These are phyloP conservation scores for Nomada hirtipes DNA, from an alignment of 2,888 invertebrate genomes.

Conservation along the genomic window DNA sequence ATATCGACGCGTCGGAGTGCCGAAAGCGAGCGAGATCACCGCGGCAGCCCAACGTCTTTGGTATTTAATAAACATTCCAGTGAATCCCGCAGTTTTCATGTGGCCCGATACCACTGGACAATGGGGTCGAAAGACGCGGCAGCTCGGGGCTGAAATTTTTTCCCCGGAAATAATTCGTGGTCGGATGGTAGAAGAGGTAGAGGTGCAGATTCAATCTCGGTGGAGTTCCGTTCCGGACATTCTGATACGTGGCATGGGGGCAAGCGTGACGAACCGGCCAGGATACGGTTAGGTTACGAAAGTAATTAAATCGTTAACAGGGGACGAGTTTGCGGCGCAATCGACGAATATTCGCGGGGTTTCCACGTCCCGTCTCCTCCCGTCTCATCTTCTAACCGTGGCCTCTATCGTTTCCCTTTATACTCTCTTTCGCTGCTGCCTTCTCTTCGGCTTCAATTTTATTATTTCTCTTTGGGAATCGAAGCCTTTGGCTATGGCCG, in stretches of 20 bases:
- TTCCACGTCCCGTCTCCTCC: conserved; percentile 29
- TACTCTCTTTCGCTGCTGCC: not conserved
- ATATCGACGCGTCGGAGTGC: conserved; percentile 55
- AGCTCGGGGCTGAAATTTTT: conserved; percentile 21
- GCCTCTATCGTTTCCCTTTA: not conserved
- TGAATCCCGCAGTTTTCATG: conserved; percentile 65
- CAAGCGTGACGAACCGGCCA: conserved; percentile 21
- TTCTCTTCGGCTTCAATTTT: conserved; percentile 22
- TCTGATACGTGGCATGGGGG: conserved; percentile 11
- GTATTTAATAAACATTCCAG: conserved; percentile 74
- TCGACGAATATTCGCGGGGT: conserved; percentile 47
- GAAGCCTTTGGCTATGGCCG: conserved; percentile 26
- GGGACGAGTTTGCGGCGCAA: conserved; percentile 60
- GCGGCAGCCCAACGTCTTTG: conserved; percentile 57
- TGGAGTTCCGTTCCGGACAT: conserved; percentile 12
- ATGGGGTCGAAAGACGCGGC: conserved; percentile 8
- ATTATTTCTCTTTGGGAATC: conserved; percentile 20
- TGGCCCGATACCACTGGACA: conserved; percentile 33
- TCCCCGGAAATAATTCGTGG: conserved; percentile 19
- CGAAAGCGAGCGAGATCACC: conserved; percentile 42
- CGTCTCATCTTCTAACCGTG: conserved; percentile 9
- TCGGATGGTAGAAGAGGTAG: not conserved
- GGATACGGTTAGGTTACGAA: conserved; percentile 73
- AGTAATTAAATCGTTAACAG: conserved; percentile 81
- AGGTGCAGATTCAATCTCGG: conserved; percentile 12